Evolutionary conservation across 2,888 invertebrate species (phyloP), one percentile per base, ranked within the genome.

Genomic region (Cosmia pyralina): DNA sequence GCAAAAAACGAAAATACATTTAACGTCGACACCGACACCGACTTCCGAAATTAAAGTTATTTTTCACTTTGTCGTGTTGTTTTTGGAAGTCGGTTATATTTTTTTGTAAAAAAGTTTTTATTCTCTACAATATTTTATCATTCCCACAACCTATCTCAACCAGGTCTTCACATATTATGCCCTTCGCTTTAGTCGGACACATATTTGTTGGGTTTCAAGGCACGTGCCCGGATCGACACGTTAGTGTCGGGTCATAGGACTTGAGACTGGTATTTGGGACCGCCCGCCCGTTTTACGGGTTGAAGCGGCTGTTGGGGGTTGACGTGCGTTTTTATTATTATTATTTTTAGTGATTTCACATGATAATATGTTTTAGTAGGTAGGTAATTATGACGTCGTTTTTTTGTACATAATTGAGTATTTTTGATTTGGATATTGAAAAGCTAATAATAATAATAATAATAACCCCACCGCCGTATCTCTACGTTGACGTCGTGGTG

Each of bases 241-340:
- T 93, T 92, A 91, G 90, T 90, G 87, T 81, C 91, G 92, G 92
- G 91, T 92, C 92, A 89, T 62, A 77, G 84, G 75, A 64, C 78
- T 79, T 70, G 46, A 69, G 70, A 38, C 76, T 72, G 86, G 83
- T 77, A 90, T 89, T 86, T 82, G 55, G 75, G 75, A 79, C 76
- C 76, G 64, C 68, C 78, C 74, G 81, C 77, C 82, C 74, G 80
- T 84, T 87, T 88, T 83, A 89, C 88, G 86, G 86, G 80, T 85
- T 88, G 78, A 86, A 87, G 86, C 88, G 80, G 79, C 69, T 68
- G 48, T 66, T 84, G 75, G 82, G 80, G 77, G 82, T 62, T 62
- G 57, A 68, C 44, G 55, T 44, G 46, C 19, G 34, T 63, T 60
- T 60, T n/a, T n/a, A n/a, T n/a, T n/a, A n/a, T n/a, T n/a, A n/a